These are phyloP conservation scores for Dione vanillae DNA, from an alignment of 2,888 invertebrate genomes.

Conservation along the genomic window DNA sequence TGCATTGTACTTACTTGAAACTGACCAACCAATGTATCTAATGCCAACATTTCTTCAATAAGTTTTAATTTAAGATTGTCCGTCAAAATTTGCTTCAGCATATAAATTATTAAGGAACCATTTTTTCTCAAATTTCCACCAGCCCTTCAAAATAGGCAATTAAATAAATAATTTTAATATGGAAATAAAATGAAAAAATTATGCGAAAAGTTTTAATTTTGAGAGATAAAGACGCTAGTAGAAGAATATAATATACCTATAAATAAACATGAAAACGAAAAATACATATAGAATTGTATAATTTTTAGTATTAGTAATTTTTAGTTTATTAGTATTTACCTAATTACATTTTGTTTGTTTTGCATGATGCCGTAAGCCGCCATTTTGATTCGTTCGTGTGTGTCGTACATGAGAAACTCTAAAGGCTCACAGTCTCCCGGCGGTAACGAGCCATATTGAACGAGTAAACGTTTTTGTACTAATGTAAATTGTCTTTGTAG, in stretches of 20 bases:
- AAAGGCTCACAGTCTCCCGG: constrained; percentile 89
- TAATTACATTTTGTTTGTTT: constrained; percentile 65
- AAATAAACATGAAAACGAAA: no score
- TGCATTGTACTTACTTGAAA: constrained; percentile 63
- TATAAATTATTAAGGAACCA: constrained; percentile 63
- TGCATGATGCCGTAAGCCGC: constrained; percentile 77
- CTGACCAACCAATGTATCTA: constrained; percentile 68
- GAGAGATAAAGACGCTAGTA: no score
- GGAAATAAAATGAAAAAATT: neutral
- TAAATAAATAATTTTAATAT: no score
- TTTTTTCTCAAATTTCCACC: constrained; percentile 64
- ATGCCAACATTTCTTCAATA: constrained; percentile 72
- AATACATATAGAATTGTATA: no score
- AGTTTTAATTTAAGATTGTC: constrained; percentile 69
- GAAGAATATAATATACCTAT: no score
- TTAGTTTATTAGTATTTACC: no score
- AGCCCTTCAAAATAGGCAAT: constrained; percentile 58
- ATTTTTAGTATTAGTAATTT: no score
- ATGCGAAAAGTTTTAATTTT: no score
- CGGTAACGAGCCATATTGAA: constrained; percentile 91
- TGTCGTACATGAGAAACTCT: constrained; percentile 88
- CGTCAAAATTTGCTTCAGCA: constrained; percentile 59
- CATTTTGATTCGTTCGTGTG: constrained; percentile 85
- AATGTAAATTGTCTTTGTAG: constrained; percentile 90
- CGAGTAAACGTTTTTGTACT: constrained; percentile 90